Evolutionary conservation across 2,113 vertebrate genomes (phyloP), one percentile per base, ranked within the genome.

Genomic region (Cardinalis cardinalis): DNA sequence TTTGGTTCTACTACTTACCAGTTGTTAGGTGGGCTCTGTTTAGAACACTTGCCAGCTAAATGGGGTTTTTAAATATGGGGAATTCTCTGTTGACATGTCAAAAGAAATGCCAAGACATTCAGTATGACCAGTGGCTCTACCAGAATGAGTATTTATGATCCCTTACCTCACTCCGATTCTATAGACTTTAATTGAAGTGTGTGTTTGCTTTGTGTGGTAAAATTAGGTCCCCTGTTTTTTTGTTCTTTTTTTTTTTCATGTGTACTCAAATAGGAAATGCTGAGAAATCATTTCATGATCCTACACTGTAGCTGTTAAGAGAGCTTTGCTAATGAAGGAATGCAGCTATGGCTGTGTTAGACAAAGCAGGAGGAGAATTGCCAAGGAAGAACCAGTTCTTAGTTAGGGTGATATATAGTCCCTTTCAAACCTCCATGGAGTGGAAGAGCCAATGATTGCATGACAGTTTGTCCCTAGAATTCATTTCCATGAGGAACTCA

Each of bases 401-500:
- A 77, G 71, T 64, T 29, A 88, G 64, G 64, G 44, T 78, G 81
- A 61, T 73, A n/a, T 26, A 32, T 51, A 68, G 75, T 75, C 85
- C 89, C 89, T 88, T 95, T 93, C 65, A 91, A 92, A 70, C 49
- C 55, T 92, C 83, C 89, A 40, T 91, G 87, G 87, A 91, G 87
- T 85, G 69, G 43, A 81, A 93, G 60, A 94, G 75, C 83, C 93
- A 96, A 85, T 65, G 79, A 92, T 90, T 96, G 94, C 95, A 96
- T 96, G 95, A 95, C 63, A 95, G 90, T 95, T 91, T 93, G 89
- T 95, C 89, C 95, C 95, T 92, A 77, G 91, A 92, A 85, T 90
- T 86, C 96, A 96, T 97, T 95, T 96, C 72, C 96, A 97, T 96
- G 68, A 96, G 92, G 89, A 95, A 65, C 48, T 96, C 96, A 96